Base-by-base conservation (phyloP, 2,797 vertebrate species). In the Danio kyathit region DNA sequence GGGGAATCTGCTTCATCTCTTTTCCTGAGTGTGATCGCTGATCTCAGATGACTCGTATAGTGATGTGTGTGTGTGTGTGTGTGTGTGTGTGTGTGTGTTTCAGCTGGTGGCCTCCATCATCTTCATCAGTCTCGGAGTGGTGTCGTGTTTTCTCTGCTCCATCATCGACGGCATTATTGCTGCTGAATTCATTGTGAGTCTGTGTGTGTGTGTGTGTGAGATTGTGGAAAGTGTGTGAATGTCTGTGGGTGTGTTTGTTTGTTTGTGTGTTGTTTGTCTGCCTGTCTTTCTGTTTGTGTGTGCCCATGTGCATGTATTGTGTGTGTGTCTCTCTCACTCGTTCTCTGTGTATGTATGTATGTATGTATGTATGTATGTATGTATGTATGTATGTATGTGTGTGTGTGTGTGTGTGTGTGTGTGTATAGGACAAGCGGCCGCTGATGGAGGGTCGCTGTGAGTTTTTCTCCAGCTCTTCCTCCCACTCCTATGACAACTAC, bases 151-250 rank as follows among this genome's bases (percentile, higher is more conserved):
- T 92, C 95, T 96, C 89, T 97, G 97, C 82, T 95, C 97, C 85
- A 92, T 97, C 29, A 92, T 97, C 71, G 97, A 99, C 2, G 96
- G 97, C 64, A 94, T 99, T 85, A 96, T 98, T 6, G 96, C 97
- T 2, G 95, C 97, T 3, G 93, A 96, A 73, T 96, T 97, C 82
- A 96, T 99, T 48, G 97, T 98, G 90, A 95, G 97, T 96, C 89
- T 81, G 7, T 46, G 4, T 21, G 4, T 48, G 1, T 44, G 7
- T 66, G 4, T 66, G 2, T 48, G 6, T 52, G 5, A n/a, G n/a
- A n/a, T n/a, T 52, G 49, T 52, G 5, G n/a, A n/a, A n/a, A n/a
- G n/a, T 52, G 1, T 52, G 49, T 1, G 5, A 12, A 4, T n/a
- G n/a, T n/a, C n/a, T n/a, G n/a, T n/a, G n/a, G n/a, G n/a, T n/a